phyloP scores from a whole-genome alignment of 2,797 vertebrate species.

The Acanthiza pusilla region DNA sequence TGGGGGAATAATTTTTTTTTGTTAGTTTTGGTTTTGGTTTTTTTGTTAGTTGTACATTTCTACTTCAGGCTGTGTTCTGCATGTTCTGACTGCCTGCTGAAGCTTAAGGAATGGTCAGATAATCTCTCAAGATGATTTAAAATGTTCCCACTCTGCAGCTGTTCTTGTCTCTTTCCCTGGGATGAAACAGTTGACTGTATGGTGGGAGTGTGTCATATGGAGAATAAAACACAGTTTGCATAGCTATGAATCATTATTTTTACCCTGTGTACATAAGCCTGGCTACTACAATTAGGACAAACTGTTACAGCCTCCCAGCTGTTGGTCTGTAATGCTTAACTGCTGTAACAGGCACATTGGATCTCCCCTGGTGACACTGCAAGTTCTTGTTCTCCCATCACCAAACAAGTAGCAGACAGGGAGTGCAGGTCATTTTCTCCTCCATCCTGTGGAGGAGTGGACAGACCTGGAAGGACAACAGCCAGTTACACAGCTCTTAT shows the following conservation, averaged over 20 bases:
- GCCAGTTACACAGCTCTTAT: background rate
- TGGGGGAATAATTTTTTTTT: background rate
- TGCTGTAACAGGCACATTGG: background rate
- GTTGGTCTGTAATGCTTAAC: background rate
- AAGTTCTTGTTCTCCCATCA: background rate
- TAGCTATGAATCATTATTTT: background rate
- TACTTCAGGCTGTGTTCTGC: background rate
- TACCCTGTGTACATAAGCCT: background rate
- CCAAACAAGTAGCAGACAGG: background rate
- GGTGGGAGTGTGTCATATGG: background rate
- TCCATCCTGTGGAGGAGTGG: background rate
- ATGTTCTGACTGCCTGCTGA: background rate
- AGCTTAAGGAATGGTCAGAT: background rate
- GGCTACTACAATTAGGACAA: background rate
- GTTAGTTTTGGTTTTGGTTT: background rate
- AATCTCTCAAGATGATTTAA: background rate
- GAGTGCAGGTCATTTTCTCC: background rate
- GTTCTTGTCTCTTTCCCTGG: background rate
- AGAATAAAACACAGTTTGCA: background rate
- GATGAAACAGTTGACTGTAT: background rate
- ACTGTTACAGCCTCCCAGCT: background rate
- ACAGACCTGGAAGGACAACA: background rate
- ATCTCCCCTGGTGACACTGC: background rate
- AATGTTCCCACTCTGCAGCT: background rate
- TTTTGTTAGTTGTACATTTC: background rate